Evolutionary conservation across 1,140 invertebrate species (phyloP), one percentile per base, ranked within the genome.

Genomic region (Philopotamus ludificatus): DNA sequence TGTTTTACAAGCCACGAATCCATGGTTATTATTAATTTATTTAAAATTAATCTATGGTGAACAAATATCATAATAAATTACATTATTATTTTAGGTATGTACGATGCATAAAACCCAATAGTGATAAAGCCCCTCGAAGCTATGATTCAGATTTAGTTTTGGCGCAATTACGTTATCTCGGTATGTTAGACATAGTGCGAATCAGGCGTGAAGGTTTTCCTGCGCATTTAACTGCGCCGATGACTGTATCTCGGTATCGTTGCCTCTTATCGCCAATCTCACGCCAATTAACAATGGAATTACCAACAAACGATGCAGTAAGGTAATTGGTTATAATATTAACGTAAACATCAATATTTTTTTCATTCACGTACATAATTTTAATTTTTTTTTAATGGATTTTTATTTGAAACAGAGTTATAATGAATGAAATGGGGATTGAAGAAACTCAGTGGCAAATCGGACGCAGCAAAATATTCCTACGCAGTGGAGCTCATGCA

Each of bases 131-230:
- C n/a, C 82, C 93, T 0, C 87, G 94, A 72, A 85, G 88, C 67
- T 98, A 93, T 75, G 88, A 92, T 75, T 87, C 90, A 39, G 83
- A 86, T 50, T 82, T 97, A 55, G 94, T 97, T 1, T 79, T 95
- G 39, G 92, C 94, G 71, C 95, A 98, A 79, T 81, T 97, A 3
- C 87, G 89, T 68, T 98, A 97, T 79, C 85, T 97, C 45, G 95
- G 95, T 47, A 97, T 98, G 93, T 81, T 97, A 73, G 95, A 97
- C 76, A 96, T 97, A 66, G 96, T 98, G 71, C 83, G 93, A 57
- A 98, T 98, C 60, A 82, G 94, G 34, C 89, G 92, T 72, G 93
- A 97, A 80, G 95, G 95, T 0, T 98, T 90, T 78, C 95, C 94
- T 0, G 88, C 96, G 63, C 94, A 97, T 77, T 84, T 95, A 74